Conservation (phyloP, 2,113 vertebrate genomes). For the Carassius gibelio region DNA sequence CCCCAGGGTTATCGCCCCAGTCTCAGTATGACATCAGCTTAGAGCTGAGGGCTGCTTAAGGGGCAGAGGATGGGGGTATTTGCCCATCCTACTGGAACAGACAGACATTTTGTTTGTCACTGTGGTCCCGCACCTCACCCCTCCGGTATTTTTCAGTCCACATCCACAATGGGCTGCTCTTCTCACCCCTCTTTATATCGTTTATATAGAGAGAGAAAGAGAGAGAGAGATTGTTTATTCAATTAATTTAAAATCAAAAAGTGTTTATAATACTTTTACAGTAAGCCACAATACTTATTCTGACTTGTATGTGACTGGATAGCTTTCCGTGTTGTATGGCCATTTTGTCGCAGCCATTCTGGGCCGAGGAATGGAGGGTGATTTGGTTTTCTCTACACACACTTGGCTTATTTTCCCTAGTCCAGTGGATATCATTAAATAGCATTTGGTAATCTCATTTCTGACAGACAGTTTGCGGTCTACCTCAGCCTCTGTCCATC, state of each 20-base stretch:
- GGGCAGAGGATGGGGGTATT: constrained; percentile 42
- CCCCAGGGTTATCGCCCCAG: constrained; percentile 50
- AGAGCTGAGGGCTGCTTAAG: constrained; percentile 34
- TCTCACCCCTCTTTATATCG: neutral
- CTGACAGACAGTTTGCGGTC: constrained; percentile 41
- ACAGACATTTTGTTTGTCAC: constrained; percentile 63
- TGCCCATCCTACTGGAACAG: constrained; percentile 56
- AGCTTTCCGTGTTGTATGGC: constrained; percentile 45
- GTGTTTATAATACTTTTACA: neutral
- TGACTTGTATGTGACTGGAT: constrained; percentile 58
- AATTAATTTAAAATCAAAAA: neutral
- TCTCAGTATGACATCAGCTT: constrained; percentile 53
- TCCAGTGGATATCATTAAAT: constrained; percentile 62
- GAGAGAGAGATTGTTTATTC: neutral
- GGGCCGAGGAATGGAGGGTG: constrained; percentile 56
- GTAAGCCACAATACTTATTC: neutral
- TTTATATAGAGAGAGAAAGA: neutral
- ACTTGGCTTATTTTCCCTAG: constrained; percentile 64
- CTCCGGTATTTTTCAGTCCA: neutral
- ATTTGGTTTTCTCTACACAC: constrained; percentile 65
- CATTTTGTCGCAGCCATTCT: constrained; percentile 39
- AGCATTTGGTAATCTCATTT: constrained; percentile 65
- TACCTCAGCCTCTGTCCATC: constrained; percentile 26
- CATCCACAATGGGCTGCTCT: neutral
- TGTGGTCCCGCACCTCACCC: constrained; percentile 58